phyloP scores from a whole-genome alignment of 1,140 invertebrate genomes.

The Papilio polyxenes region DNA sequence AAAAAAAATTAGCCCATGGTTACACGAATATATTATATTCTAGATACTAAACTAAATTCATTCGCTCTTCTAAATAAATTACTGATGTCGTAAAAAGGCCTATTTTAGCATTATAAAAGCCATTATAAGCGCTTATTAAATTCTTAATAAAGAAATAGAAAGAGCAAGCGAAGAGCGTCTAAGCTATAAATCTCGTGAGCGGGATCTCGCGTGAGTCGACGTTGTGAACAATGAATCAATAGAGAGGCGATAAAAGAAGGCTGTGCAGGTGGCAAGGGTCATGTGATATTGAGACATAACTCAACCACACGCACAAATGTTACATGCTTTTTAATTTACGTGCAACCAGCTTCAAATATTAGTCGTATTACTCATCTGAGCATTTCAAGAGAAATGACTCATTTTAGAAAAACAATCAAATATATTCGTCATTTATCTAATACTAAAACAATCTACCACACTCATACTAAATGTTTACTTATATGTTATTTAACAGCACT shows the following conservation, averaged over 20 bases:
- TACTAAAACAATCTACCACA: background rate
- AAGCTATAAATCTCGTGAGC: conserved; percentile 28
- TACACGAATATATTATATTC: background rate
- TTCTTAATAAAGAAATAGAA: conserved; percentile 24
- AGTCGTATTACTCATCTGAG: background rate
- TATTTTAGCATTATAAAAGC: background rate
- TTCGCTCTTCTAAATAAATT: background rate
- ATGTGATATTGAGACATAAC: conserved; percentile 68
- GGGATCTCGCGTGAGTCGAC: conserved; percentile 50
- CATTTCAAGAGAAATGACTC: too few relatives aligned
- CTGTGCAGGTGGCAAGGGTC: conserved; percentile 60
- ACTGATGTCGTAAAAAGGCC: background rate
- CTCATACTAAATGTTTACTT: background rate
- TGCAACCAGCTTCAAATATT: background rate
- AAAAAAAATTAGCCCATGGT: background rate
- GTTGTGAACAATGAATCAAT: conserved; percentile 62
- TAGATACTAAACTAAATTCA: background rate
- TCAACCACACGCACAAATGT: conserved; percentile 50
- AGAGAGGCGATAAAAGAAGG: conserved; percentile 51
- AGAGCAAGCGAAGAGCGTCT: conserved; percentile 5
- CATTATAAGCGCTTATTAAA: conserved; percentile 11
- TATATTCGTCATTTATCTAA: background rate
- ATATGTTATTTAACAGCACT: too few relatives aligned
- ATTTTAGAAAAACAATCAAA: too few relatives aligned
- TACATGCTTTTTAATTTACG: conserved; percentile 37